These are phyloP conservation scores for Lymantria dispar DNA, from an alignment of 2,888 invertebrate genomes.

Conservation along the genomic window DNA sequence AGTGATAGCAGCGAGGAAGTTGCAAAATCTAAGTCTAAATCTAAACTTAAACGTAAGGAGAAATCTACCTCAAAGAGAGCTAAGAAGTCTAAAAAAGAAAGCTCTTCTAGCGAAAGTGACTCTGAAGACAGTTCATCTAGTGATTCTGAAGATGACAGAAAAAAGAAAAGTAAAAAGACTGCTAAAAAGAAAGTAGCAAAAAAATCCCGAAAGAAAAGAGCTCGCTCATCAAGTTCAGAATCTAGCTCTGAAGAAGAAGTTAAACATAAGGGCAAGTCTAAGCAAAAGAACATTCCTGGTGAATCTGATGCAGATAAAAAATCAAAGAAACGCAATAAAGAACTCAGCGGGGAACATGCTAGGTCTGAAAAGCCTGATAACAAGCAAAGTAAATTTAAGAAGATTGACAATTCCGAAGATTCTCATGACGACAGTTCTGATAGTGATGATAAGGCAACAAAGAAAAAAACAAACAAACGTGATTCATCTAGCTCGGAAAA, in stretches of 20 bases:
- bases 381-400: constrained; percentile 63
- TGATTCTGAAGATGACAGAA: constrained; percentile 76
- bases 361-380: constrained; percentile 61
- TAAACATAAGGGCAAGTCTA: constrained; percentile 72
- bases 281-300: constrained; percentile 75
- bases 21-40: constrained; percentile 66
- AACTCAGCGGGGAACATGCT: constrained; percentile 58
- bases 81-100: constrained; percentile 75
- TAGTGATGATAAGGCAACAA: constrained; percentile 77
- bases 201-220: constrained; percentile 71
- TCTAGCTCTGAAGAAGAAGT: constrained; percentile 79
- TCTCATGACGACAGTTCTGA: constrained; percentile 72
- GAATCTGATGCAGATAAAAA: constrained; percentile 73
- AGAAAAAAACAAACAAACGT: constrained; percentile 75
- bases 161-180: constrained; percentile 76
- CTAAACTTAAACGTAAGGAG: constrained; percentile 77
- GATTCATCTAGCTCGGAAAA: constrained; percentile 72
- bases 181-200: constrained; percentile 73
- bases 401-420: constrained; percentile 67
- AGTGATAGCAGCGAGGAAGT: constrained; percentile 72
- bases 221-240: constrained; percentile 75
- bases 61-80: constrained; percentile 81
- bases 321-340: constrained; percentile 66
- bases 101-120: constrained; percentile 76
- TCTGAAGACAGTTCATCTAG: constrained; percentile 77